Percentiles rank a stretch among this genome's conserved stretches.
phyloP scores from a whole-genome alignment of 2,113 vertebrate species.

The Talpa occidentalis region DNA sequence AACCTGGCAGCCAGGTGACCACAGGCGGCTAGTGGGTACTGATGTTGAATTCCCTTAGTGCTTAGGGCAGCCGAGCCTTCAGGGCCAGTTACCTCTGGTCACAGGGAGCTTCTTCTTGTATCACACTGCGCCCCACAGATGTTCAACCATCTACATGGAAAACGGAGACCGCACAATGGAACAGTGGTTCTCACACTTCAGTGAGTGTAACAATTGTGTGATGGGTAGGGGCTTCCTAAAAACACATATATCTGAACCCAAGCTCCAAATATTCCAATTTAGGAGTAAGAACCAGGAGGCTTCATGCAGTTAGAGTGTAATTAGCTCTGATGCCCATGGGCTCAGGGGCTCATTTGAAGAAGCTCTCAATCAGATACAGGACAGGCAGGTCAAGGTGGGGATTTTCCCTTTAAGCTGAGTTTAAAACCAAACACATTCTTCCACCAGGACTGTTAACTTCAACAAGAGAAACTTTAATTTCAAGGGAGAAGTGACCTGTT shows the following conservation, averaged over 20 bases:
- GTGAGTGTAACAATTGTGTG: not conserved
- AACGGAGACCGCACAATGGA: not conserved
- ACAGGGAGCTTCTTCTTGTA: not conserved
- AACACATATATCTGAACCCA: not conserved
- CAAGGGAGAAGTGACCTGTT: not conserved
- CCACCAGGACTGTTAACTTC: not conserved
- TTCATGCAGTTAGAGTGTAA: rapidly evolving
- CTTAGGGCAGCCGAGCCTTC: not conserved
- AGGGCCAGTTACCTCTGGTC: not conserved
- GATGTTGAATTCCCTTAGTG: not conserved
- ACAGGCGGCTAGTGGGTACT: not conserved
- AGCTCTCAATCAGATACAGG: not conserved
- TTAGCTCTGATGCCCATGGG: too few species aligned
- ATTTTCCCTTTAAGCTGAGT: not conserved
- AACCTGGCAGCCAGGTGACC: not conserved
- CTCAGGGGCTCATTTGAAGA: not conserved
- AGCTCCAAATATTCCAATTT: not conserved
- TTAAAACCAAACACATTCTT: not conserved
- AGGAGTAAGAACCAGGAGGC: not conserved
- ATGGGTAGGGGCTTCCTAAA: not conserved
- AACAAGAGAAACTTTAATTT: not conserved
- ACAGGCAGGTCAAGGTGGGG: not conserved
- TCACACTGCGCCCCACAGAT: not conserved
- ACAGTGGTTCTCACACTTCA: not conserved
- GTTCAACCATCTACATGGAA: not conserved